These are phyloP conservation scores for Bombyx mandarina DNA, from an alignment of 1,140 invertebrate species.

Conservation along the genomic window DNA sequence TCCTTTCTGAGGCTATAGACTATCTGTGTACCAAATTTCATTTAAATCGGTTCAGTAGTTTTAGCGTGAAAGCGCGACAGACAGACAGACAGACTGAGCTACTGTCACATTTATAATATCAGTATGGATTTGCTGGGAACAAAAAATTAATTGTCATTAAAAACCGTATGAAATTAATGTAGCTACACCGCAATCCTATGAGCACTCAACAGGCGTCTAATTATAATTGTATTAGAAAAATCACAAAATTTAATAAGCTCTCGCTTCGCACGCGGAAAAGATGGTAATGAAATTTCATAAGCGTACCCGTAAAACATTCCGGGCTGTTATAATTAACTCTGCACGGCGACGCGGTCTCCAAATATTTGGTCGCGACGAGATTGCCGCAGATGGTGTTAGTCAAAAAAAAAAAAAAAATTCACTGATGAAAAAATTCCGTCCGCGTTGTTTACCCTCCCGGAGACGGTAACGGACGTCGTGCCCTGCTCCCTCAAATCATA, in stretches of 20 bases:
- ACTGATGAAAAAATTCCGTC: slow-evolving; percentile 52
- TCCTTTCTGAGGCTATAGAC: slow-evolving; percentile 12
- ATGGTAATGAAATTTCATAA: slow-evolving; percentile 9
- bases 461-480: slow-evolving; percentile 24
- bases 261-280: not conserved
- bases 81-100: not conserved
- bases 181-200: not conserved
- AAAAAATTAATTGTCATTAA: not conserved
- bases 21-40: slow-evolving; percentile 6
- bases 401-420: slow-evolving; percentile 20
- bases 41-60: slow-evolving; percentile 8
- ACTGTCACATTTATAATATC: not conserved
- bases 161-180: not conserved
- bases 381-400: slow-evolving; percentile 40
- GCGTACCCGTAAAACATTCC: slow-evolving; percentile 1
- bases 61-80: slow-evolving; percentile 3
- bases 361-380: slow-evolving; percentile 43
- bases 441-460: slow-evolving; percentile 35
- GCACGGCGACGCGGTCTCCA: slow-evolving; percentile 15
- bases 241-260: slow-evolving; percentile 1
- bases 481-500: slow-evolving; percentile 18
- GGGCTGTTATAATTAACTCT: slow-evolving; percentile 22
- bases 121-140: not conserved
- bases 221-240: not conserved
- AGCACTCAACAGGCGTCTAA: no score